Evolutionary conservation across 1,140 invertebrate species (phyloP), one percentile per base, ranked within the genome.

Genomic region (Bombus difficillimus): DNA sequence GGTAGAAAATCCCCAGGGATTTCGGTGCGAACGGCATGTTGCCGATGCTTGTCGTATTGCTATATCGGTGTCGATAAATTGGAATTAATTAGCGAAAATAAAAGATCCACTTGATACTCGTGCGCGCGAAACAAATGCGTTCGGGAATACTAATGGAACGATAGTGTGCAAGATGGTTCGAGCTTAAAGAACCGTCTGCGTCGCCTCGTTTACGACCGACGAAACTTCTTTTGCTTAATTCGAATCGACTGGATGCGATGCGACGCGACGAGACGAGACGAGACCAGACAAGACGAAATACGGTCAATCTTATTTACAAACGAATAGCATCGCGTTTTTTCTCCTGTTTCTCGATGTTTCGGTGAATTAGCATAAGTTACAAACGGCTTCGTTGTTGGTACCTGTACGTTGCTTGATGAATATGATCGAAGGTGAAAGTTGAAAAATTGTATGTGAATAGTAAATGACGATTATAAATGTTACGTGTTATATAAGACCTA

Each of bases 11-110:
- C 83, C 75, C 69, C 32, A 43, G 74, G 71, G 83, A 86, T 86
- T 57, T 68, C 59, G 53, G 47, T 81, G 28, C 85, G 86, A 87
- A 86, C 64, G 79, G 85, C 83, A 83, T 37, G 85, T 62, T 71
- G 74, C 76, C n/a, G 66, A 13, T 13, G 6, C 34, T 18, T 22
- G 9, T 13, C 28, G n/a, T 47, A 28, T 47, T 32, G 41, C 34
- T 78, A 41, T 86, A 83, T 90, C 89, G 84, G 81, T 43, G 28
- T 47, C 88, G 86, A 90, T 89, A 92, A 87, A 90, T 88, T 89
- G 88, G 86, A 88, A 92, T 92, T 92, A 91, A 91, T 92, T 92
- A 88, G 72, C 74, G 78, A 88, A 86, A 85, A 90, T 87, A 85
- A 83, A 86, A 72, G 86, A 92, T 87, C 62, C 75, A 79, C 66